Base-by-base conservation (phyloP, 2,113 vertebrate genomes). In the Lathamus discolor region DNA sequence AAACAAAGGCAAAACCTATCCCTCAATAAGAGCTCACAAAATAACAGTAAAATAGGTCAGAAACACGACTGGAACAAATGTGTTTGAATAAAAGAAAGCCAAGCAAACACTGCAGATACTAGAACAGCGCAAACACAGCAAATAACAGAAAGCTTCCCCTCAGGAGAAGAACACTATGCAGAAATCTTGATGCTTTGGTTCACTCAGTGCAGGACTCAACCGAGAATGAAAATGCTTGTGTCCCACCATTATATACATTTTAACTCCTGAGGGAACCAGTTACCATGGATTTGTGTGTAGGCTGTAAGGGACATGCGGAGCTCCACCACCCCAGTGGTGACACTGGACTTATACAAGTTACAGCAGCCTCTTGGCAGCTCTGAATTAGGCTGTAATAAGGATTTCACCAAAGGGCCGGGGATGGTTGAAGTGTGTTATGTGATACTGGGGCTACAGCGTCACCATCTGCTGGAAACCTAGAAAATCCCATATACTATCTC, bases 41-140 rank as follows among this genome's bases (percentile, higher is more conserved):
- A 13, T 37, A 85, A 35, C 25, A 43, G 83, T 59, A 92, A 97
- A 96, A 92, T 90, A 95, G 95, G 96, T 92, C 92, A 96, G 90
- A 89, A 95, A 92, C 0, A 1, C 68, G 95, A 95, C 55, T 72
- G 88, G 88, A 97, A 96, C 83, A 92, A 94, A 90, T 88, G 72
- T 83, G 29, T 93, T 93, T 93, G 88, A 93, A 94, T 86, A 92
- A 93, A 94, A 90, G 68, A 92, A 88, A 94, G 35, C 59, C 93
- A 88, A 79, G 93, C 83, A 93, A 95, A 94, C 79, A 81, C 29
- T 68, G 55, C 64, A 70, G 95, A 37, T 74, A 74, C 78, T 29
- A 63, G 70, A 83, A 80, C 85, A 83, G 61, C 90, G 90, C 92
- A 90, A 93, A 94, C 94, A 95, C 92, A 95, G 90, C 89, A 95